Evolutionary conservation across 2,888 invertebrate species (phyloP), one percentile per base, ranked within the genome.

Genomic region (Synanthedon myopaeformis): DNA sequence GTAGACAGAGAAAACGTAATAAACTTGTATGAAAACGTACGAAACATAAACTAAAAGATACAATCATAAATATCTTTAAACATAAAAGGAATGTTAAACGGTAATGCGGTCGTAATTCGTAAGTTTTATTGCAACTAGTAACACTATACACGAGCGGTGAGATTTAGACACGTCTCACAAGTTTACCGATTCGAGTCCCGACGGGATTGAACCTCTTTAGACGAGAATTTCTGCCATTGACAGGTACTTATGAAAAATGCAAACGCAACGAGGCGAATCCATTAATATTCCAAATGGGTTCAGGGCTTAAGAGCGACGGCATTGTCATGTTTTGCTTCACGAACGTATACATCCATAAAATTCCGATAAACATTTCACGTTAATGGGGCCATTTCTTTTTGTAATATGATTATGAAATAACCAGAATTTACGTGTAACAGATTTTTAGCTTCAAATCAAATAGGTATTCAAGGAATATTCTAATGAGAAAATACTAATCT

Each of bases 241-340:
- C 60, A 57, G 56, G 51, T 54, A 59, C 52, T 53, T 57, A 57
- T 55, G 56, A 57, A 53, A 54, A 53, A 56, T 54, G 53, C 50
- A 57, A 56, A 54, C 49, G 54, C 51, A 53, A 54, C 50, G 50
- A n/a, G 51, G 42, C 52, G 56, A 59, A 52, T 57, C 58, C 59
- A 63, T 66, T 64, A 64, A 64, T 68, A 65, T 66, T 66, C 61
- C 57, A 58, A 64, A 65, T 61, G 61, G 59, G 64, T 64, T 62
- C 59, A 50, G 42, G 53, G 54, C 58, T 63, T 61, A 62, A 62
- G 64, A 65, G 61, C 61, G 58, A 60, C 59, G 59, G 55, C 19
- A 23, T 54, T 54, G 28, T 51, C 42, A 28, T 54, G 45, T 48
- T 53, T 53, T 17, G 23, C 53, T 41, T 49, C 4, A 28, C 28